Base-by-base conservation (phyloP, 2,797 vertebrate species). In the Hozukius guyotensis region DNA sequence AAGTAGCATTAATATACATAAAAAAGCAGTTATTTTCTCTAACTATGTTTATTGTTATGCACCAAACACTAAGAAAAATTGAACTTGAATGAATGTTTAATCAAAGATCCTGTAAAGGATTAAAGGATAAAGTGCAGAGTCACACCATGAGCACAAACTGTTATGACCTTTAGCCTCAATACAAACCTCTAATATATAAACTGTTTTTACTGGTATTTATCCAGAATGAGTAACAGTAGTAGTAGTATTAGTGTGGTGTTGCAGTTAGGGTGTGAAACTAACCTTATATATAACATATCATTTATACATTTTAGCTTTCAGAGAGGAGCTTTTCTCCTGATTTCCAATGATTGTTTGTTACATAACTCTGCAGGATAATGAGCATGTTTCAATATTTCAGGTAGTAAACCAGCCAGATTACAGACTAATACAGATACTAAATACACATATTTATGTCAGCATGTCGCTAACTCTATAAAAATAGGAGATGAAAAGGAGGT, bases 401-500 rank as follows among this genome's bases (percentile, higher is more conserved):
- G 3, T 9, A 5, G 9, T 3, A 29, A 11, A 71, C 2, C 3
- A 4, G 25, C 6, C 3, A 14, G 1, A 4, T n/a, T 56, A 1
- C 8, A 34, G 9, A 22, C 34, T 4, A 11, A 34, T 9, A 1
- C 16, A 25, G 1, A 10, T 2, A 5, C 2, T 20, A 11, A 65
- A 42, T 11, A 1, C 11, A 8, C 2, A 3, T 20, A 7, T 3
- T 4, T 5, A 20, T 2, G 2, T 6, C 8, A 7, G 4, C 9
- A 20, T 1, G 4, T 1, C 1, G 20, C 14, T 24, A n/a, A 8
- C n/a, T 6, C 0, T 8, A 0, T 11, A 16, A 10, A 0, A 10
- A 0, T 5, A 3, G 1, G 0, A 49, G 18, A 6, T 16, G 8
- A 27, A 25, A 36, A 1, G 0, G 3, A 36, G 24, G 16, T 20